These are phyloP conservation scores for Beroe forskalii DNA, from an alignment of 37 sponge, comb jelly and placozoan species.

Conservation along the genomic window DNA sequence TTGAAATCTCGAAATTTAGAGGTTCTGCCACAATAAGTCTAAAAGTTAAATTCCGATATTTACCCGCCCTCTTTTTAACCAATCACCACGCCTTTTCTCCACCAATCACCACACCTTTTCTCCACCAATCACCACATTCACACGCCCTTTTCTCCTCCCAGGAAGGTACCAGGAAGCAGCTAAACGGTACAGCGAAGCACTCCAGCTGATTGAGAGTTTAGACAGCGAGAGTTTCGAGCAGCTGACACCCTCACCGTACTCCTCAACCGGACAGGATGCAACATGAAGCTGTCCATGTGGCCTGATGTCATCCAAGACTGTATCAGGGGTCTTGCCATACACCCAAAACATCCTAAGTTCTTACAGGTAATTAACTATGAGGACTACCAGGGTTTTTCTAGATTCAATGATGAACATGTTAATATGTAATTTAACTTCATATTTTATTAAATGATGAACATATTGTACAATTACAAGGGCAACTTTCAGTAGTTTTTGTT, in stretches of 20 bases:
- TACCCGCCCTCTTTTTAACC: no score
- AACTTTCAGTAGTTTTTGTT: no score
- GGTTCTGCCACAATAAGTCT: no score
- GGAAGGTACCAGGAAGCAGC: slow-evolving; percentile 64
- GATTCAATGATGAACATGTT: no score
- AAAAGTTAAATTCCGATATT: no score
- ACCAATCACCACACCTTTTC: no score
- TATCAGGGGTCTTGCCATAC: slow-evolving; percentile 42
- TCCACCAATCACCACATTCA: background rate
- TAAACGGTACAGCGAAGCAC: slow-evolving; percentile 61
- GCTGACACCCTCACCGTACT: slow-evolving; percentile 54
- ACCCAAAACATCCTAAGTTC: slow-evolving; percentile 59
- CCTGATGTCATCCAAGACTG: slow-evolving; percentile 62
- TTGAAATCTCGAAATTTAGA: no score
- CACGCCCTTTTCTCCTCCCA: background rate
- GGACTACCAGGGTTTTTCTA: no score
- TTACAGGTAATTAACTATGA: background rate
- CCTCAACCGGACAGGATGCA: slow-evolving; percentile 46
- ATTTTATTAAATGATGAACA: no score
- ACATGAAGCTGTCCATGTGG: slow-evolving; percentile 62
- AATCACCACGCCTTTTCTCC: no score
- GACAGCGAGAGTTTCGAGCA: slow-evolving; percentile 65
- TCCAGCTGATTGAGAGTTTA: slow-evolving; percentile 50
- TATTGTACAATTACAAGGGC: no score
- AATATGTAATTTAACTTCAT: no score